Conservation (phyloP, 1,140 invertebrate genomes). For the Goniozus legneri region DNA sequence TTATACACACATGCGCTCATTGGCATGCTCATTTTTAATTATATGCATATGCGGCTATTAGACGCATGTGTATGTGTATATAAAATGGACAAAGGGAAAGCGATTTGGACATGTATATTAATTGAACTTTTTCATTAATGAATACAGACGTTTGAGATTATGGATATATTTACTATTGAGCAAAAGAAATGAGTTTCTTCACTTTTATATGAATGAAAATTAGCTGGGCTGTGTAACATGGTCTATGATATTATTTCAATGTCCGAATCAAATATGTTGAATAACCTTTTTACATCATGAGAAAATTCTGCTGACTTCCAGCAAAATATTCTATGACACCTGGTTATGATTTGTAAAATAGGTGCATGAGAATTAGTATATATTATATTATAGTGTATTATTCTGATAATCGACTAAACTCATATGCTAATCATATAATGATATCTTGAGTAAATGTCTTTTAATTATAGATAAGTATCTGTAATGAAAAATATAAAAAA, state of each 20-base stretch:
- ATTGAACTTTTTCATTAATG: slow-evolving; percentile 17
- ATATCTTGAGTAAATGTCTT: too few relatives aligned
- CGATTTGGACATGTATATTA: slow-evolving; percentile 7
- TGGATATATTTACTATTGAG: slow-evolving; percentile 12
- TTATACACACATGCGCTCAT: slow-evolving; percentile 11
- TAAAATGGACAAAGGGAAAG: slow-evolving; percentile 17
- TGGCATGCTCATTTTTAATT: neutral
- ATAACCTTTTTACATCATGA: slow-evolving; percentile 19
- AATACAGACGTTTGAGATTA: slow-evolving; percentile 7
- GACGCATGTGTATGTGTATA: slow-evolving; percentile 16
- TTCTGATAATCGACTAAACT: neutral
- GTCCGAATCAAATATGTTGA: slow-evolving; percentile 16
- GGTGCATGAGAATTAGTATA: neutral
- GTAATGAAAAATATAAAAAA: too few relatives aligned
- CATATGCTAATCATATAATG: too few relatives aligned
- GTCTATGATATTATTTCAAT: slow-evolving; percentile 22
- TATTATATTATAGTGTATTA: neutral
- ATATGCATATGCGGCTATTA: slow-evolving; percentile 11
- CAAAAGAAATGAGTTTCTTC: slow-evolving; percentile 24
- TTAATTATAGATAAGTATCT: too few relatives aligned
- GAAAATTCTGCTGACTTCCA: too few relatives aligned
- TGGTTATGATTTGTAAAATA: too few relatives aligned
- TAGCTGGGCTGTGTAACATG: slow-evolving; percentile 16
- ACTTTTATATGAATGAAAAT: slow-evolving; percentile 27
- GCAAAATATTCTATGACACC: too few relatives aligned